These are phyloP conservation scores for Lapara coniferarum DNA, from an alignment of 2,888 invertebrate genomes.

Conservation along the genomic window DNA sequence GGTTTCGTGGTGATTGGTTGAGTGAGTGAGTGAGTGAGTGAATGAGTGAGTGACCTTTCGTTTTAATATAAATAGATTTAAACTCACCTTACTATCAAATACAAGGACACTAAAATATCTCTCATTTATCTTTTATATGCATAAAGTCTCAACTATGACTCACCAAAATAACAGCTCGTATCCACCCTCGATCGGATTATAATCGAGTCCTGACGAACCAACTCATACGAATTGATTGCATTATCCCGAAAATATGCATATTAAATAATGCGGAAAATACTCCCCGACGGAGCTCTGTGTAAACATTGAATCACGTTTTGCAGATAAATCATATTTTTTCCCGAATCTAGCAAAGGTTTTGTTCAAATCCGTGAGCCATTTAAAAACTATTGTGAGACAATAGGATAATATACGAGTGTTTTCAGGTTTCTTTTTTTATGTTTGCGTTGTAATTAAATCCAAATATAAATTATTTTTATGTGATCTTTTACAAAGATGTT, in stretches of 20 bases:
- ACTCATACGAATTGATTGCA: constrained; percentile 38
- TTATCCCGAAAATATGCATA: constrained; percentile 45
- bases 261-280: constrained; percentile 42
- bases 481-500: no score
- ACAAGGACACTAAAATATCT: no score
- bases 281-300: constrained; percentile 28
- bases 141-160: neutral
- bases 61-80: no score
- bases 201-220: constrained; percentile 13
- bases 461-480: no score
- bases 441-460: neutral
- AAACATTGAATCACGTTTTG: constrained; percentile 31
- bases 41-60: no score
- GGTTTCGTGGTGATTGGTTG: no score
- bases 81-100: no score
- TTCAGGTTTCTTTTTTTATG: neutral
- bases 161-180: neutral
- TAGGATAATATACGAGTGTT: neutral
- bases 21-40: no score
- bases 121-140: neutral
- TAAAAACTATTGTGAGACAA: constrained; percentile 1
- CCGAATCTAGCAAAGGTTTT: constrained; percentile 12
- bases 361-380: neutral
- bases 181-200: neutral
- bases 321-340: constrained; percentile 50